Percentiles rank a stretch among this genome's conserved stretches.
These are phyloP conservation scores for Eledone cirrhosa DNA, from an alignment of 2,888 invertebrate genomes.

Conservation along the genomic window DNA sequence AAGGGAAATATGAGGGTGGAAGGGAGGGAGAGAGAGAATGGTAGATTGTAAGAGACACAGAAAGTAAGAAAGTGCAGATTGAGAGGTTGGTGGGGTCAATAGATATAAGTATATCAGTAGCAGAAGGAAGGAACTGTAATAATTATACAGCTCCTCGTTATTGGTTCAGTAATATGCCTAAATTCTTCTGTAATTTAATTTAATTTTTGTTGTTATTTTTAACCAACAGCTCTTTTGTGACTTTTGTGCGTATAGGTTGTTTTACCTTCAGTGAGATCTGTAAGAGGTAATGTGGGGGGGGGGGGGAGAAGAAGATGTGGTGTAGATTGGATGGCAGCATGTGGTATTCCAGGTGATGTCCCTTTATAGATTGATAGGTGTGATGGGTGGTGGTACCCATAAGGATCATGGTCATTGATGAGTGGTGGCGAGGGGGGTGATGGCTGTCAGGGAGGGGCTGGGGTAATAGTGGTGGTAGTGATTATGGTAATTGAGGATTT, in stretches of 20 bases:
- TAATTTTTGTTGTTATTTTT: neutral
- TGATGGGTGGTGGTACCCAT: no score
- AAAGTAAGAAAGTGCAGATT: neutral
- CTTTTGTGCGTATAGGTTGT: constrained; percentile 20
- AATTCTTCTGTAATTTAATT: no score
- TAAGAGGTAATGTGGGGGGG: neutral
- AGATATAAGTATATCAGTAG: neutral
- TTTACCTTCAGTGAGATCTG: neutral
- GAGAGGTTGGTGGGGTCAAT: neutral
- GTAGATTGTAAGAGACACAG: neutral
- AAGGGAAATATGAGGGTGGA: neutral
- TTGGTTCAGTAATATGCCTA: neutral
- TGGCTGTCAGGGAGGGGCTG: no score
- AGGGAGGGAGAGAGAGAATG: neutral
- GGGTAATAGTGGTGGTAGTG: no score
- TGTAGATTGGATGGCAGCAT: no score
- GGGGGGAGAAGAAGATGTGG: neutral
- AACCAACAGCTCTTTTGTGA: neutral
- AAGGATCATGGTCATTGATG: no score
- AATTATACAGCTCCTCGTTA: no score
- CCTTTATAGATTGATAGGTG: no score
- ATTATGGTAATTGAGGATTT: no score
- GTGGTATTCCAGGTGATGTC: no score
- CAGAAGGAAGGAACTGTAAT: no score
- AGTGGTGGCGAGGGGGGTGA: no score